phyloP scores from a whole-genome alignment of 2,113 vertebrate species.

The Procavia capensis region DNA sequence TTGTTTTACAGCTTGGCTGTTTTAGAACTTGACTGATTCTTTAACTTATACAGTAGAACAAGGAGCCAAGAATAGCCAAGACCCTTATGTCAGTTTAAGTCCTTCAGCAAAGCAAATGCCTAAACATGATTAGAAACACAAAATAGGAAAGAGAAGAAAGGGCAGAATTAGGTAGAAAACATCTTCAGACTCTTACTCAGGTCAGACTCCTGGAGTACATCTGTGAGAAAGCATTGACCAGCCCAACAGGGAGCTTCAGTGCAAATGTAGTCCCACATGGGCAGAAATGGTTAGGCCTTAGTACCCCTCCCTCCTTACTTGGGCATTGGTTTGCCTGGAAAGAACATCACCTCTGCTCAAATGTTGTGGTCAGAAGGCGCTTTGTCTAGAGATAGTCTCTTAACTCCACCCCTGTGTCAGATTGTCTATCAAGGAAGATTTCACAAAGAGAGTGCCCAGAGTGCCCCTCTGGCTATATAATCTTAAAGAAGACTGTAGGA shows the following conservation, averaged over 20 bases:
- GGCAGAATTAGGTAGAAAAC: not conserved
- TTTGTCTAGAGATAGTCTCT: not conserved
- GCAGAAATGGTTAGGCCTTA: not conserved
- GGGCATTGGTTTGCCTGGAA: not conserved
- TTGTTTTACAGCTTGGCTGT: not conserved
- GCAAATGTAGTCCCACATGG: not conserved
- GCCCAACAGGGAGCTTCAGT: not conserved
- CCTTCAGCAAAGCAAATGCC: not conserved
- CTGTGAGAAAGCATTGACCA: not conserved
- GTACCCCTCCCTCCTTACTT: too few species aligned
- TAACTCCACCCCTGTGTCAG: too few species aligned
- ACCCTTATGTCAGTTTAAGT: not conserved
- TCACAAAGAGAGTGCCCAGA: not conserved
- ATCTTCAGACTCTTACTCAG: not conserved
- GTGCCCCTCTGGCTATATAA: accelerated
- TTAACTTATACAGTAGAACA: not conserved
- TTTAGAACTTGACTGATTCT: too few species aligned
- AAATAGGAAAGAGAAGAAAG: not conserved
- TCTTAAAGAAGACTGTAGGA: not conserved
- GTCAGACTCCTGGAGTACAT: not conserved
- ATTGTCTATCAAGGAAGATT: not conserved
- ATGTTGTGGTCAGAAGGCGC: not conserved
- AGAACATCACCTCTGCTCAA: not conserved
- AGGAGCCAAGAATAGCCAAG: not conserved
- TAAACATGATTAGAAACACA: not conserved